Percentiles rank a stretch among this genome's conserved stretches.
These are phyloP conservation scores for Morus bassanus DNA, from an alignment of 2,797 vertebrate species.

Conservation along the genomic window DNA sequence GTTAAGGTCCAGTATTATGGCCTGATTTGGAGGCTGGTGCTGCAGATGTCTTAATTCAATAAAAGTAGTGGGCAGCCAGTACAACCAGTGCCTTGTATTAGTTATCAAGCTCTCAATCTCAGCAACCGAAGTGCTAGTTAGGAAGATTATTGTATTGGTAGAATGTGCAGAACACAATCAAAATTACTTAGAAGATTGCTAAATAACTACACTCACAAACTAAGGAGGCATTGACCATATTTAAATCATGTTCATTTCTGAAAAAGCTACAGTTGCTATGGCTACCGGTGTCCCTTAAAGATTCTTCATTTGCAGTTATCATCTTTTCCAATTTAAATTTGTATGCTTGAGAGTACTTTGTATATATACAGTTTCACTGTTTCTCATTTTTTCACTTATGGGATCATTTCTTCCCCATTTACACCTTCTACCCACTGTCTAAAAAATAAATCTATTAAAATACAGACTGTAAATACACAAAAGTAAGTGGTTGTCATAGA, in stretches of 20 bases:
- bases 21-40: not conserved
- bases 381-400: not conserved
- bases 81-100: not conserved
- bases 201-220: not conserved
- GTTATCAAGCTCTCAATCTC: not conserved
- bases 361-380: not conserved
- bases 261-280: not conserved
- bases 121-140: not conserved
- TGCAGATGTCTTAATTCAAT: not conserved
- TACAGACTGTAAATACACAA: not conserved
- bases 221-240: not conserved
- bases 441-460: not conserved
- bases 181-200: not conserved
- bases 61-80: not conserved
- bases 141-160: not conserved
- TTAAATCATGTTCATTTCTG: not conserved
- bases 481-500: not conserved
- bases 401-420: not conserved
- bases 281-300: not conserved
- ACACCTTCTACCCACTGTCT: not conserved
- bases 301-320: not conserved
- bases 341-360: not conserved
- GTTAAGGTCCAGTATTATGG: not conserved
- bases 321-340: not conserved
- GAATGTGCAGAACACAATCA: not conserved